These are phyloP conservation scores for Micronycteris hirsuta DNA, from an alignment of 2,113 vertebrate genomes.

Conservation along the genomic window DNA sequence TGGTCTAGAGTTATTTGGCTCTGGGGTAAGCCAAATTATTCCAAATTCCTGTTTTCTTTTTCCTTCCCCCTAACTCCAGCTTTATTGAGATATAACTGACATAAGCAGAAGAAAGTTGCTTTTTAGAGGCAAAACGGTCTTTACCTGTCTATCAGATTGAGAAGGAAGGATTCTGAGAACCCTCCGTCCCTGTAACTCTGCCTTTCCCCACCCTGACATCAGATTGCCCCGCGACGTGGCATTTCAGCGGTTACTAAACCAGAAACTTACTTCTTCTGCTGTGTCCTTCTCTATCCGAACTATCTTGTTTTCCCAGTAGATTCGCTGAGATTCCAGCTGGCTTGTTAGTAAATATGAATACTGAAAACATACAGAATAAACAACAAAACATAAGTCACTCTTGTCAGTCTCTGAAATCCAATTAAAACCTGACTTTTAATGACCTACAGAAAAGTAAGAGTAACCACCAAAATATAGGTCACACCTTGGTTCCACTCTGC, in stretches of 20 bases:
- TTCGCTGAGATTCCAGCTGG: conserved; percentile 96
- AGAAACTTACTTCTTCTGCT: conserved; percentile 89
- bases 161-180: background rate
- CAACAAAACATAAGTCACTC: background rate
- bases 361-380: conserved; percentile 75
- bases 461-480: background rate
- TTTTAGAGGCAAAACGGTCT: conserved; percentile 24
- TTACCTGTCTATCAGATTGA: background rate
- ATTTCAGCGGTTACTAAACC: background rate
- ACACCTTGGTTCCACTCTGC: background rate
- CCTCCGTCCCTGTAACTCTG: background rate
- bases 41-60: background rate
- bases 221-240: background rate
- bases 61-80: background rate
- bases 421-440: background rate
- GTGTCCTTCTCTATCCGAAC: conserved; percentile 97
- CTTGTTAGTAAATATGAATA: conserved; percentile 97
- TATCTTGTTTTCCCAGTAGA: conserved; percentile 99
- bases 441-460: background rate
- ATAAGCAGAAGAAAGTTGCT: background rate
- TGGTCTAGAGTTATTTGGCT: background rate
- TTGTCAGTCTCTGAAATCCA: conserved; percentile 4
- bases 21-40: background rate
- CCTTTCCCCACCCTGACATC: background rate
- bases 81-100: background rate